Conservation (phyloP, 2,797 vertebrate genomes). For the Muscicapa striata region DNA sequence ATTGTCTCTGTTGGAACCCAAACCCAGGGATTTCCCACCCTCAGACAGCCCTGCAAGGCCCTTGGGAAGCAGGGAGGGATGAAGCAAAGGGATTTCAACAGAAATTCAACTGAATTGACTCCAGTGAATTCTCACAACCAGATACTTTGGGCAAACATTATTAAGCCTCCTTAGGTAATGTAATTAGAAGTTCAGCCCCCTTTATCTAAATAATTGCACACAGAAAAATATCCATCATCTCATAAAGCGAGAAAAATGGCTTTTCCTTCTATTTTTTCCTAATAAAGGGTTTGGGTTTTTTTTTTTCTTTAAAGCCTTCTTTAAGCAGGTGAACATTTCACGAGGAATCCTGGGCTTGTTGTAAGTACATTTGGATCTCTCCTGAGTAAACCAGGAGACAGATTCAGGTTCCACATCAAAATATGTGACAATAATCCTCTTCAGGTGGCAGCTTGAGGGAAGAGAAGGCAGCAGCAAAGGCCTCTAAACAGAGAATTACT, state of each 20-base stretch:
- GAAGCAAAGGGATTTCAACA: neutral
- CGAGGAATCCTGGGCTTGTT: neutral
- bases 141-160: constrained; percentile 42
- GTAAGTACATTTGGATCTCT: neutral
- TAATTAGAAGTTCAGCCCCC: constrained; percentile 29
- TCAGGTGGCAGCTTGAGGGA: neutral
- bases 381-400: neutral
- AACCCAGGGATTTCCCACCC: rapidly evolving
- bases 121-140: neutral
- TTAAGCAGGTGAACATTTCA: neutral
- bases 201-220: constrained; percentile 13
- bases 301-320: neutral
- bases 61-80: neutral
- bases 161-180: constrained; percentile 24
- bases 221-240: neutral
- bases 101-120: constrained; percentile 22
- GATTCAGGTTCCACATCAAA: neutral
- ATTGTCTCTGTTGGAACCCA: neutral
- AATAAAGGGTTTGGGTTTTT: neutral
- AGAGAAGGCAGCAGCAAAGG: neutral
- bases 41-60: neutral
- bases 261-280: neutral
- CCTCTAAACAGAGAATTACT: neutral
- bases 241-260: neutral
- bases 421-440: neutral